Base-by-base conservation (phyloP, 2,797 vertebrate genomes). In the Holocentrus rufus region DNA sequence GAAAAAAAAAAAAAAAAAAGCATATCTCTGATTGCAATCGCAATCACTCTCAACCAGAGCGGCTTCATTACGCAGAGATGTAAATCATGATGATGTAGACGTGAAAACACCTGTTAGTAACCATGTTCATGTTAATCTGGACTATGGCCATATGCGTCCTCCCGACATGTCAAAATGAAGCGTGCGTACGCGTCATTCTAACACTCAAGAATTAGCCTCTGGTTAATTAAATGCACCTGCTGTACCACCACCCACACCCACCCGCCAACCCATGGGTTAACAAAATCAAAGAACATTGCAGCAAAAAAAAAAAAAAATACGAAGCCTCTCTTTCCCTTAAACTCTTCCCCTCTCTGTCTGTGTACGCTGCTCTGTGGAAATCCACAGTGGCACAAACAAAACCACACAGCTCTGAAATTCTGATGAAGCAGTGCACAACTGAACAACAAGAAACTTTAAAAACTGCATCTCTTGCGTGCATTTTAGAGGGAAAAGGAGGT, bases 151-250 rank as follows among this genome's bases (percentile, higher is more conserved):
- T 52, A 72, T 57, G 71, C 75, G 53, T 89, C 80, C 63, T 76
- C 70, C 22, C 14, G 2, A 74, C 64, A 64, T 54, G 74, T 82
- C 62, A 54, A 58, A 47, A 68, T 56, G 36, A 76, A 61, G 76
- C 76, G 77, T 69, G 47, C 53, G 77, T 65, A 76, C 31, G 8
- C 50, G 73, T 80, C 79, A 52, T 55, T 76, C 50, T 34, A 60
- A 69, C 69, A 68, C 69, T 18, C 67, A 55, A 77, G 77, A 91
- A 91, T 92, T 85, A 90, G 76, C 76, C 83, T 7, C 73, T 58
- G 77, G 65, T 78, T 89, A 88, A 93, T 93, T 90, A 89, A 84
- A 85, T 69, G 76, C 90, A 90, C 90, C 91, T 92, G 89, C 87
- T 69, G 60, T 22, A 79, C 71, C 42, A 68, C 62, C 77, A 58